Evolutionary conservation across 2,888 invertebrate genomes (phyloP).

Genomic region (Colletes collaris): DNA sequence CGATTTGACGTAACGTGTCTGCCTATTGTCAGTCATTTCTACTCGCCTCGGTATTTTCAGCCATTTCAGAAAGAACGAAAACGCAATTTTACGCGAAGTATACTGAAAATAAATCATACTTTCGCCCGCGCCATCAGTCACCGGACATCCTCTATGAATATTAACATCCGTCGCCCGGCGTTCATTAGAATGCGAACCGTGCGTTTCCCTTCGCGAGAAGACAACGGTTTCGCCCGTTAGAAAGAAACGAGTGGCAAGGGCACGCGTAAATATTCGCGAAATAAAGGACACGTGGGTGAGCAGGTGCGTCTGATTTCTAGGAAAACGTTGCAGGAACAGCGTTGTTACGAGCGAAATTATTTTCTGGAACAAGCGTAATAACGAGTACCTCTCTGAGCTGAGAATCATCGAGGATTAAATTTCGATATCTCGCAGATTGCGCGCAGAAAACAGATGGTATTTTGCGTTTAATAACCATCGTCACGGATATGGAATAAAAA

Average conservation of each 20-base stretch:
- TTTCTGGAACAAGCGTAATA: slow-evolving; percentile 10
- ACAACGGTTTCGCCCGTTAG: slow-evolving; percentile 1
- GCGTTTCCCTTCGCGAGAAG: slow-evolving; percentile 14
- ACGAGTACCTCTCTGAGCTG: background rate
- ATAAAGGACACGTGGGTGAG: slow-evolving; percentile 33
- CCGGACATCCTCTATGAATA: background rate
- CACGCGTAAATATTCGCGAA: slow-evolving; percentile 33
- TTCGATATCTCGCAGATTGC: background rate
- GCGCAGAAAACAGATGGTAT: slow-evolving; percentile 1
- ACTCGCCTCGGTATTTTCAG: too few relatives aligned
- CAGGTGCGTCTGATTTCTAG: slow-evolving; percentile 50
- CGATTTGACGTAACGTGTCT: too few relatives aligned
- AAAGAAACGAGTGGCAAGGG: slow-evolving; percentile 30
- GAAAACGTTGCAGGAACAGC: background rate
- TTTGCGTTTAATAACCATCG: background rate
- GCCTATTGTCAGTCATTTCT: too few relatives aligned
- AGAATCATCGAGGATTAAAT: slow-evolving; percentile 16
- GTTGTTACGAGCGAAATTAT: slow-evolving; percentile 29
- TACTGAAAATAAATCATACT: too few relatives aligned
- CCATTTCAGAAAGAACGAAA: too few relatives aligned
- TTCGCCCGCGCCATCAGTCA: too few relatives aligned
- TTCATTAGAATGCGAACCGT: slow-evolving; percentile 12
- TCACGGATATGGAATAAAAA: too few relatives aligned
- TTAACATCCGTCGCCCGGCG: background rate
- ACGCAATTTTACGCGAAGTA: too few relatives aligned